Base-by-base conservation (phyloP, 2,113 vertebrate species). In the Dicentrarchus labrax region DNA sequence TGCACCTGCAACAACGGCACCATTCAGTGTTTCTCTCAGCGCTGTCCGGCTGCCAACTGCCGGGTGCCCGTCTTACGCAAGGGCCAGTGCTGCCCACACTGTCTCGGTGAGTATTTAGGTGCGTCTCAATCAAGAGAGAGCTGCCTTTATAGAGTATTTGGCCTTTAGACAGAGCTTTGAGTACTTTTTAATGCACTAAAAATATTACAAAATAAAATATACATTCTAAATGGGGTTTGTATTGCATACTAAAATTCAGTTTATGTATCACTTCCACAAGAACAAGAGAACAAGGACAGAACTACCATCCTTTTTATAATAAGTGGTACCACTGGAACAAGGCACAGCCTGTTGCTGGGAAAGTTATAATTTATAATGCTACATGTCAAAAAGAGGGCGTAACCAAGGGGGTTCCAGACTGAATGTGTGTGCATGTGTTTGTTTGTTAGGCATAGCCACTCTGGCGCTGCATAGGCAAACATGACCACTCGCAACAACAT, bases 61-160 rank as follows among this genome's bases (percentile, higher is more conserved):
- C 88, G 95, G 76, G 93, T 96, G 51, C 96, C 95, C 16, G 94
- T 96, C 64, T 87, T 96, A 67, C 94, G 95, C 77, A 96, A 96
- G 84, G 96, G 96, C 82, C 96, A 96, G 89, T 96, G 96, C 91
- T 96, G 96, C 89, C 96, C 95, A n/a, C 92, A 95, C 77, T 96
- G 95, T 79, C 93, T 96, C 17, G 95, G 96, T 96, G 80, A 92
- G 95, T 80, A 56, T 54, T 67, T 71, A 0, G 43, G 62, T 60
- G 30, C 2, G 2, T 17, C n/a, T n/a, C 43, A 30, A 30, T 53
- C 43, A 16, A 59, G 10, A 72, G 45, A 83, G 65, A 72, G 66
- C 48, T 30, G 62, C 61, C n/a, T 64, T 47, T 51, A 16, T 59
- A 59, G n/a, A 74, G 45, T 11, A 2, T 45, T 24, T 59, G 50